Base-by-base conservation (phyloP, 1,140 invertebrate species). In the Diorhabda carinulata region DNA sequence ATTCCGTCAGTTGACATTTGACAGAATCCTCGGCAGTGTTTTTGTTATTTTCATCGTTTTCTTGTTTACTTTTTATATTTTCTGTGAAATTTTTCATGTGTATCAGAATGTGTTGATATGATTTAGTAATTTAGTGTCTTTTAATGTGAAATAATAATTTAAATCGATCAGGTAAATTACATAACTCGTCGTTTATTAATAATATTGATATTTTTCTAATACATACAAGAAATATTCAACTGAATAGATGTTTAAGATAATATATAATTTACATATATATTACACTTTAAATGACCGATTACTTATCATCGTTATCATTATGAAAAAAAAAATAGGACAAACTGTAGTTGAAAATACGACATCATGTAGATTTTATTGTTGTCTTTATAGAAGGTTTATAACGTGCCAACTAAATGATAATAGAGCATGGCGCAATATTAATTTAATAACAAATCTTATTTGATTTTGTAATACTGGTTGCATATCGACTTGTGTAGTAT, bases 1-100 rank as follows among this genome's bases (percentile, higher is more conserved):
- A 44, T 60, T 41, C 65, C 2, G 43, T 57, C 65, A 67, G 65
- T 67, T 60, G 65, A 56, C 42, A 25, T 44, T 67, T 61, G 65
- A 47, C 57, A 60, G 65, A 25, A 43, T 25, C 43, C 41, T 52
- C 60, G 57, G 57, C 57, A 52, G 57, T 60, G 65, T 67, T 67
- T 67, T 67, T 67, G 65, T 67, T 67, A 67, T 67, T 60, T 41
- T 67, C 65, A 7, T 8, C 8, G 42, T 61, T 61, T 61, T 61
- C 59, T 61, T 61, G 59, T 61, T 61, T 61, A 41, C 42, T 40
- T 61, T 61, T 61, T 61, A 61, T 3, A n/a, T 56, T 65, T 65
- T 42, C 41, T 52, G n/a, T 65, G 59, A 52, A 52, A 52, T 25
- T 25, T 25, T 25, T 25, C 25, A 25, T 25, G 25, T 25, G 25